Evolutionary conservation across 2,113 vertebrate genomes (phyloP).

Genomic region (Tachycineta bicolor): DNA sequence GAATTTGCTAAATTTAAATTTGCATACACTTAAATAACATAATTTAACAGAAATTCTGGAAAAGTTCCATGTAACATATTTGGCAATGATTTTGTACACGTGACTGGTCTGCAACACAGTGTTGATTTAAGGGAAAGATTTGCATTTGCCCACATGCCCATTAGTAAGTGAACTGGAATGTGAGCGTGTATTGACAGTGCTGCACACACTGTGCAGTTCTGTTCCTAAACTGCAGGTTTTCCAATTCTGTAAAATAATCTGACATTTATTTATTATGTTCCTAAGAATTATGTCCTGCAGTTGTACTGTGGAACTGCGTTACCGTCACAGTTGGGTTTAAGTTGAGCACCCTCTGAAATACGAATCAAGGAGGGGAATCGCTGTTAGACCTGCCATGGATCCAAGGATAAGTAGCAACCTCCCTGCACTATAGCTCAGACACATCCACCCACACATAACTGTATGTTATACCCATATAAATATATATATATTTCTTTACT

Average conservation of each 20-base stretch:
- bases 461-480: not conserved
- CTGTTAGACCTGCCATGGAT: not conserved
- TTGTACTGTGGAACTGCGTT: not conserved
- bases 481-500: not conserved
- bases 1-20: not conserved
- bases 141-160: not conserved
- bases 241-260: not conserved
- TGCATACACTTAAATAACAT: not conserved
- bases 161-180: not conserved
- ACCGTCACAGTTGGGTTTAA: not conserved
- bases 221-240: not conserved
- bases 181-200: not conserved
- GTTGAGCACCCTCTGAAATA: not conserved
- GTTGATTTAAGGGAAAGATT: not conserved
- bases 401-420: not conserved
- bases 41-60: conserved; percentile 40
- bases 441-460: not conserved
- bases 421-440: not conserved
- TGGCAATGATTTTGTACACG: not conserved
- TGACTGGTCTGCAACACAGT: not conserved
- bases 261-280: not conserved
- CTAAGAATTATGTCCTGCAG: not conserved
- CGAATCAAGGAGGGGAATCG: accelerated
- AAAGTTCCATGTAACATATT: conserved; percentile 3
- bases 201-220: not conserved